Evolutionary conservation across 2,113 vertebrate genomes (phyloP).

Genomic region (Crypturellus undulatus): DNA sequence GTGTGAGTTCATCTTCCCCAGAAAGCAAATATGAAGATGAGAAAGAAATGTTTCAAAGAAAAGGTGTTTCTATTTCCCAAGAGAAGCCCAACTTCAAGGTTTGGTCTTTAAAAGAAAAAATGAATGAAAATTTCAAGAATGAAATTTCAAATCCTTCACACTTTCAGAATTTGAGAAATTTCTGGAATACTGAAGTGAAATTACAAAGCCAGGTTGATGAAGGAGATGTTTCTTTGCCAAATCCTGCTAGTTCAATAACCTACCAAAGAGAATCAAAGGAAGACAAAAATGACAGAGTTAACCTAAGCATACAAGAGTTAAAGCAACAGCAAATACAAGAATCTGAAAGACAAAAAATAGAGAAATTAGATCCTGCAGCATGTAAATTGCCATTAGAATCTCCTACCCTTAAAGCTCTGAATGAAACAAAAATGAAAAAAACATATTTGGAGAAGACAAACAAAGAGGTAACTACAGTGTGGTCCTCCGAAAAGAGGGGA

Average conservation of each 20-base stretch:
- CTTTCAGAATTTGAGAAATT: slow-evolving; percentile 87
- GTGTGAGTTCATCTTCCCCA: slow-evolving; percentile 70
- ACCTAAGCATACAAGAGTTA: not conserved
- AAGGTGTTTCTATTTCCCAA: slow-evolving; percentile 5
- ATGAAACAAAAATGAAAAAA: slow-evolving; percentile 63
- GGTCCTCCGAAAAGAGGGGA: not conserved
- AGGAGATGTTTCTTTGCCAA: not conserved
- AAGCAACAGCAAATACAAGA: not conserved
- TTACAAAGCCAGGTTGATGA: slow-evolving; percentile 13
- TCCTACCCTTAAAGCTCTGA: not conserved
- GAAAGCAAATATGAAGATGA: slow-evolving; percentile 61
- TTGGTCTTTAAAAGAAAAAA: slow-evolving; percentile 81
- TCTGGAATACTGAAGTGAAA: slow-evolving; percentile 84
- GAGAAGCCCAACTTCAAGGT: slow-evolving; percentile 75
- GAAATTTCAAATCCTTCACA: slow-evolving; percentile 75
- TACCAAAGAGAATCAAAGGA: slow-evolving; percentile 19
- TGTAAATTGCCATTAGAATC: not conserved
- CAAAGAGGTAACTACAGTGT: not conserved
- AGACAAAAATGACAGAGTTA: slow-evolving; percentile 37
- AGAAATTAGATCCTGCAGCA: slow-evolving; percentile 54
- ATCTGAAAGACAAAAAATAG: not conserved
- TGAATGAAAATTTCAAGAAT: slow-evolving; percentile 72
- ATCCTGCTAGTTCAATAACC: not conserved
- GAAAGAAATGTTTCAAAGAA: slow-evolving; percentile 43
- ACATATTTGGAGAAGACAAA: not conserved